phyloP scores from a whole-genome alignment of 2,113 vertebrate species.

The Craseonycteris thonglongyai region DNA sequence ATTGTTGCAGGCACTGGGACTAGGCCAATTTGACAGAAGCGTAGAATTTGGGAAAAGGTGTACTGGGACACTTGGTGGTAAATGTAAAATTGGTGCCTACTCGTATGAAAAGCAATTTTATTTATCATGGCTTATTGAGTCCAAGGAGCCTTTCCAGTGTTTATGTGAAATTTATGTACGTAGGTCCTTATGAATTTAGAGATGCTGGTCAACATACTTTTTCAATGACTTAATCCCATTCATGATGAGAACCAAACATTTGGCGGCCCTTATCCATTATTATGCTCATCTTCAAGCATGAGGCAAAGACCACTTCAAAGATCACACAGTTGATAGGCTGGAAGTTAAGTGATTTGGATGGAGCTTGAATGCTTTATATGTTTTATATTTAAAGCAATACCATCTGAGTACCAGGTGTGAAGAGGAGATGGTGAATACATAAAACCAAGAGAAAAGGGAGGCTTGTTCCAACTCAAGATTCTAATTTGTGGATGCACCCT shows the following conservation, averaged over 20 bases:
- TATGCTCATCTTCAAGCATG: neutral
- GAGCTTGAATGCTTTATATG: neutral
- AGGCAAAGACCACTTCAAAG: neutral
- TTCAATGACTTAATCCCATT: neutral
- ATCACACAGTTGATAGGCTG: neutral
- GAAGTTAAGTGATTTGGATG: neutral
- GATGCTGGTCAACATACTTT: neutral
- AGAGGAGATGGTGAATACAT: neutral
- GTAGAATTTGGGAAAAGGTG: neutral
- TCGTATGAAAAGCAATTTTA: neutral
- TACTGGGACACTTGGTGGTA: neutral
- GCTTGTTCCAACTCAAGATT: neutral
- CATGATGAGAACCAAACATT: neutral
- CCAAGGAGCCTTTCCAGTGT: neutral
- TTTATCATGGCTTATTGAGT: neutral
- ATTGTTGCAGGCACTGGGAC: neutral
- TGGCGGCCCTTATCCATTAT: neutral
- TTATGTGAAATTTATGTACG: constrained; percentile 11
- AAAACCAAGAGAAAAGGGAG: neutral
- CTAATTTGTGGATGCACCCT: neutral
- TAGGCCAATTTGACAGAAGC: neutral
- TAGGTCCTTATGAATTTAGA: neutral
- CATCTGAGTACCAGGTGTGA: neutral
- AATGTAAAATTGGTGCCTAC: neutral
- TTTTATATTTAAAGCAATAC: neutral